Conservation (phyloP, 1,140 invertebrate genomes). For the Pseudomyrmex cubaensis region DNA sequence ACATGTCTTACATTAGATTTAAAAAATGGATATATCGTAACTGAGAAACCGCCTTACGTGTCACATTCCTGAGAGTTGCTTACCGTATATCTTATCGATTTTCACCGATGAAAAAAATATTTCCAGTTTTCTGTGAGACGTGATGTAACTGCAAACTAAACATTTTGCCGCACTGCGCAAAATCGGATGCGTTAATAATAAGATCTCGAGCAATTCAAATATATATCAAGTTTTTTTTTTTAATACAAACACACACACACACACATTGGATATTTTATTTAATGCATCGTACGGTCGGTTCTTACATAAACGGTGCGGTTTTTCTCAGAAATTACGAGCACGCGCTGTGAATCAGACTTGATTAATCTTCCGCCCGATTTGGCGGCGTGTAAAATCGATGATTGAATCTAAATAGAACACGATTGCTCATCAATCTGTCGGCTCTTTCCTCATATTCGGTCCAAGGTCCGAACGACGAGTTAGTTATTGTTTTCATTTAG, state of each 20-base stretch:
- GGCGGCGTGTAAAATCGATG: background rate
- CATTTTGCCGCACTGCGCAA: too few relatives aligned
- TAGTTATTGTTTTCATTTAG: background rate
- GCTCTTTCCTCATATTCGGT: too few relatives aligned
- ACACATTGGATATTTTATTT: too few relatives aligned
- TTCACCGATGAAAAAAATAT: background rate
- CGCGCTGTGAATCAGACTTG: conserved; percentile 16
- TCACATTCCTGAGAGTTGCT: conserved; percentile 69
- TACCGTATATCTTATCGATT: conserved; percentile 62
- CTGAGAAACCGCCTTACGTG: conserved; percentile 61
- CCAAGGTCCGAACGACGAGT: too few relatives aligned
- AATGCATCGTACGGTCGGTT: background rate
- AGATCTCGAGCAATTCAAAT: background rate
- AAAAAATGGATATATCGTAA: conserved; percentile 9
- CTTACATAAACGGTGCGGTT: background rate
- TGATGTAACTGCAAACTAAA: background rate
- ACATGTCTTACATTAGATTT: conserved; percentile 5
- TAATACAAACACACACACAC: background rate
- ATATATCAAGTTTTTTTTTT: too few relatives aligned
- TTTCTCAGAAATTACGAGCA: background rate
- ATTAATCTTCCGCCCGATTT: conserved; percentile 23
- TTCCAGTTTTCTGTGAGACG: background rate
- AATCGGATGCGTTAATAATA: too few relatives aligned
- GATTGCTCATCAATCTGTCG: conserved; percentile 2
- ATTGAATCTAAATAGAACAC: background rate